Conservation (phyloP, 2,113 vertebrate species). For the Labeo catla region DNA sequence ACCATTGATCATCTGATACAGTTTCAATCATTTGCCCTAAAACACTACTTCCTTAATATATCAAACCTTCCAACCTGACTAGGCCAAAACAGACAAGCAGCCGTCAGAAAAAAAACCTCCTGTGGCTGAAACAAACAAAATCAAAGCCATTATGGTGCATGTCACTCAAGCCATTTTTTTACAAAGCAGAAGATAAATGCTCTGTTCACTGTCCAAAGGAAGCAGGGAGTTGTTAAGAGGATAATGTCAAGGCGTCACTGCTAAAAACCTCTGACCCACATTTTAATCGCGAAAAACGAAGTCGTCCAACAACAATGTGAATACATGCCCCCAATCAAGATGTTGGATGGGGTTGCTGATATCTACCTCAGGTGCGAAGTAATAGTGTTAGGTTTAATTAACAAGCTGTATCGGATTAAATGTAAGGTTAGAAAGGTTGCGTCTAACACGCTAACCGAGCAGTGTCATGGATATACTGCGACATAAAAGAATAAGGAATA, state of each 20-base stretch:
- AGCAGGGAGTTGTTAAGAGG: conserved; percentile 19
- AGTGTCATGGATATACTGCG: neutral
- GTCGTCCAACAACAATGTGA: conserved; percentile 20
- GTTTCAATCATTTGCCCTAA: too few species aligned
- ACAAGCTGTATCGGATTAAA: conserved; percentile 37
- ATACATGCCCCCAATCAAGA: neutral
- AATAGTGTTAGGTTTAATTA: conserved; percentile 46
- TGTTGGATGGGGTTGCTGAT: neutral
- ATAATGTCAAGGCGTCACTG: neutral
- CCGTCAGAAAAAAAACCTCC: neutral
- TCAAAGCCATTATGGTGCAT: neutral
- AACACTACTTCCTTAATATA: neutral
- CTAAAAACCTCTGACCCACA: conserved; percentile 26
- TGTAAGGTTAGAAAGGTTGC: neutral
- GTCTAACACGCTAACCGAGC: neutral
- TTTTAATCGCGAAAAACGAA: neutral
- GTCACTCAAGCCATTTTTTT: conserved; percentile 14
- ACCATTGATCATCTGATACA: neutral
- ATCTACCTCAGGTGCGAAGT: conserved; percentile 25
- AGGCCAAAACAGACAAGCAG: neutral
- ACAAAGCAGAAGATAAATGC: neutral
- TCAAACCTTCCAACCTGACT: neutral
- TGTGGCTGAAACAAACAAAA: neutral
- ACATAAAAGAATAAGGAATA: neutral
- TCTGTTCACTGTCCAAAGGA: neutral